phyloP scores from a whole-genome alignment of 1,140 invertebrate genomes.

The Pteromalus puparum region DNA sequence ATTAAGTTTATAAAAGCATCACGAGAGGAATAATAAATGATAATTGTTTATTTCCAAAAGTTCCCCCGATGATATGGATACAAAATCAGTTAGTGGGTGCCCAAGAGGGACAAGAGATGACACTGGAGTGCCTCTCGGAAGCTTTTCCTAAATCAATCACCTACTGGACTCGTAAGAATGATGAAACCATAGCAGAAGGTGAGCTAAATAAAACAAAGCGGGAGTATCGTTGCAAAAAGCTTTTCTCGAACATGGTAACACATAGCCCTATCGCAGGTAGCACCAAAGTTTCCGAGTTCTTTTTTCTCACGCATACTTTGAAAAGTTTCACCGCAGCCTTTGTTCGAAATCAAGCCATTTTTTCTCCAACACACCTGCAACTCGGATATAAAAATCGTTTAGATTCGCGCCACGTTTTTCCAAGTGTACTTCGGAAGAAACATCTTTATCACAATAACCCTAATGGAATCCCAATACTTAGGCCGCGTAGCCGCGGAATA shows the following conservation, averaged over 20 bases:
- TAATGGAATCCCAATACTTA: slow-evolving; percentile 3
- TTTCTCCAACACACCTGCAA: background rate
- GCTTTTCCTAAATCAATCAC: slow-evolving; percentile 92
- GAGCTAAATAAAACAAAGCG: slow-evolving; percentile 58
- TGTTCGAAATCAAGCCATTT: background rate
- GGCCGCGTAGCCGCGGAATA: background rate
- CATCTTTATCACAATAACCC: slow-evolving; percentile 3
- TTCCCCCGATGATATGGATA: slow-evolving; percentile 88
- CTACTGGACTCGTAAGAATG: slow-evolving; percentile 87
- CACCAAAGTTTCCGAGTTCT: background rate
- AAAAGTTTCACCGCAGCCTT: background rate
- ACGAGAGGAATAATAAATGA: background rate
- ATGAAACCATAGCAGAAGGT: slow-evolving; percentile 86
- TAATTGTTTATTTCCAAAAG: slow-evolving; percentile 71
- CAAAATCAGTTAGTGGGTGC: slow-evolving; percentile 88
- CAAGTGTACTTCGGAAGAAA: background rate
- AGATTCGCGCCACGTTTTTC: background rate
- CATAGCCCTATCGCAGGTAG: background rate
- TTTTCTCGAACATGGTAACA: background rate
- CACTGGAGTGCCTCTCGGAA: slow-evolving; percentile 89
- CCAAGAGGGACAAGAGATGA: slow-evolving; percentile 82
- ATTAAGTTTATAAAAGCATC: too few relatives aligned
- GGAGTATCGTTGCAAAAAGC: background rate
- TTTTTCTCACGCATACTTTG: background rate
- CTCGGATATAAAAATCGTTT: background rate